Evolutionary conservation across 1,140 invertebrate species (phyloP), one percentile per base, ranked within the genome.

Genomic region (Drosophila micromelanica): DNA sequence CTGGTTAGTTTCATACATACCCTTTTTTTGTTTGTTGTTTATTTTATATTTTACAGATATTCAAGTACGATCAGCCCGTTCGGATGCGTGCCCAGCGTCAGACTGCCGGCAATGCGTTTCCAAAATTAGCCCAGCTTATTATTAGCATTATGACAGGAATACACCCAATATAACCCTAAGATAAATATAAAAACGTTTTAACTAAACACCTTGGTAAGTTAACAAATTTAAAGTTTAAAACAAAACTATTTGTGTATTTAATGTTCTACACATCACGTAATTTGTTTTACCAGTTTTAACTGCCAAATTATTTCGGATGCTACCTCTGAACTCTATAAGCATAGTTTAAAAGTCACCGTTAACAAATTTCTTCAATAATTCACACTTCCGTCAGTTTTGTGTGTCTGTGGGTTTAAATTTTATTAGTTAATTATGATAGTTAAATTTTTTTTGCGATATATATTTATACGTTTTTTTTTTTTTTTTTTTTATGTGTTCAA

Each of bases 341-440:
- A n/a, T 4, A 13, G n/a, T n/a, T 40, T 5, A 40, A 8, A 45
- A 45, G n/a, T 7, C 55, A 20, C 15, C 20, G n/a, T 32, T 35
- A 12, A 43, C 43, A 37, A 48, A 54, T 62, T 23, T 52, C 12
- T 37, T 17, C 3, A 61, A 48, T 62, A 27, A 46, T 46, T 17
- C 9, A 15, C 48, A 69, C 37, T 70, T 70, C 67, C 59, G 67
- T 55, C 11, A n/a, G 15, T 20, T 45, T 70, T 63, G 12, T 64
- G 17, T 49, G 17, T 70, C 46, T 52, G 32, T 12, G 35, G 42
- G 11, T 35, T 56, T 62, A 5, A 17, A 13, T 35, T 57, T 59
- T 37, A 62, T 35, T 61, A 15, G 32, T 15, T 35, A 46, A 1
- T 20, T 56, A 13, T 27, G 2, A 27, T 20, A 3, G 54, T 42